Base-by-base conservation (phyloP, 2,888 invertebrate species). In the Tachina fera region DNA sequence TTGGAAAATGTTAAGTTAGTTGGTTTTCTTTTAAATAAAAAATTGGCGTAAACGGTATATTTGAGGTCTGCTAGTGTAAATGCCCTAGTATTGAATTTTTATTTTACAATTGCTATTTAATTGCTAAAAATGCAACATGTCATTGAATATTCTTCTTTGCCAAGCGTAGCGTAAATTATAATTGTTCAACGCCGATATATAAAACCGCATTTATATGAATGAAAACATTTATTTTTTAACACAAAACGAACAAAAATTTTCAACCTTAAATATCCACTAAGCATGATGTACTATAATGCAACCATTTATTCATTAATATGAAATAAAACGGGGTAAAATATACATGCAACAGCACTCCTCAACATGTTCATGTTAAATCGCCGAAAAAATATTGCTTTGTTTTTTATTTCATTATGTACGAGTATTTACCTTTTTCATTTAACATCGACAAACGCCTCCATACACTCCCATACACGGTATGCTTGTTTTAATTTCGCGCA, bases 401-500 rank as follows among this genome's bases (percentile, higher is more conserved):
- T 19, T 51, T 68, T 70, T 71, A 45, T 11, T 16, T 31, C 19
- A 45, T 67, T 31, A 31, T 31, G 6, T 31, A 31, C 31, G 31
- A 31, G 31, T 31, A 31, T 31, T 60, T 31, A 51, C 61, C 43
- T 61, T 74, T 43, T 70, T 49, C 41, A 75, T 71, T 61, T 56
- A 4, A 43, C 70, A 70, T 65, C 75, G 41, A 49, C 67, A 39
- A 58, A 56, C 65, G 56, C 65, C 63, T 58, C 9, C 13, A 67
- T 14, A 16, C 11, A 63, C 22, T 56, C 53, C 49, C 22, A 31
- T 67, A 22, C 31, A 31, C 0, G 31, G 45, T 41, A 11, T 77
- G 61, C 31, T 79, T 71, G 22, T 74, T 75, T 83, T 39, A 83
- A 85, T 83, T 78, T 74, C 60, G 13, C 75, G 53, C n/a, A 67